Evolutionary conservation across 1,140 invertebrate species (phyloP).

Genomic region (Babylonia areolata): DNA sequence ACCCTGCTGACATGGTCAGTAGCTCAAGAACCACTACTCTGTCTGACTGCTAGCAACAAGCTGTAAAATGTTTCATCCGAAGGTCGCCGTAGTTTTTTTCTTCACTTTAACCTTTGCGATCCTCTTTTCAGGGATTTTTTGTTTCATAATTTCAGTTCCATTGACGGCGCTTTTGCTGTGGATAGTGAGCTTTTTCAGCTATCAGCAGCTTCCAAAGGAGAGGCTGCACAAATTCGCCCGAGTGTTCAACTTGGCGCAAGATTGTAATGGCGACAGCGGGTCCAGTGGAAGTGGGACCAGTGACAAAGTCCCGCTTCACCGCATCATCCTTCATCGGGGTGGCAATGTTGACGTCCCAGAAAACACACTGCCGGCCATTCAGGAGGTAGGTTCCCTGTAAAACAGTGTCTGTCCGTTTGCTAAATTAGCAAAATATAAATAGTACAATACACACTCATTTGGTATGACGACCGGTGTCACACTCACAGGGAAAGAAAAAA

Average conservation of each 20-base stretch:
- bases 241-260: not conserved
- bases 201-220: not conserved
- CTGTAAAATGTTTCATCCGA: not conserved
- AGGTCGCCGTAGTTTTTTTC: not conserved
- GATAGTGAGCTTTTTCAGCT: not conserved
- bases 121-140: not conserved
- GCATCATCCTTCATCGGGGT: conserved; percentile 81
- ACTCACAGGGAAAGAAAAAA: no score
- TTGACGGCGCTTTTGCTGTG: not conserved
- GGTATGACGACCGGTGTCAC: no score
- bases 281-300: not conserved
- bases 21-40: no score
- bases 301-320: not conserved
- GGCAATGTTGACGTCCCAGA: conserved; percentile 85
- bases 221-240: not conserved
- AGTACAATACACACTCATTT: no score
- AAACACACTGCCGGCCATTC: conserved; percentile 83
- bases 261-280: not conserved
- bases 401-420: no score
- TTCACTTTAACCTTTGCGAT: not conserved
- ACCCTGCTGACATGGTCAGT: no score
- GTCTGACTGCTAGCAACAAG: no score
- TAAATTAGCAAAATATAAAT: no score
- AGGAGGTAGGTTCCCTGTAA: no score
- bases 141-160: not conserved